Evolutionary conservation across 2,113 vertebrate genomes (phyloP), one percentile per base, ranked within the genome.

Genomic region (Anser brachyrhynchus): DNA sequence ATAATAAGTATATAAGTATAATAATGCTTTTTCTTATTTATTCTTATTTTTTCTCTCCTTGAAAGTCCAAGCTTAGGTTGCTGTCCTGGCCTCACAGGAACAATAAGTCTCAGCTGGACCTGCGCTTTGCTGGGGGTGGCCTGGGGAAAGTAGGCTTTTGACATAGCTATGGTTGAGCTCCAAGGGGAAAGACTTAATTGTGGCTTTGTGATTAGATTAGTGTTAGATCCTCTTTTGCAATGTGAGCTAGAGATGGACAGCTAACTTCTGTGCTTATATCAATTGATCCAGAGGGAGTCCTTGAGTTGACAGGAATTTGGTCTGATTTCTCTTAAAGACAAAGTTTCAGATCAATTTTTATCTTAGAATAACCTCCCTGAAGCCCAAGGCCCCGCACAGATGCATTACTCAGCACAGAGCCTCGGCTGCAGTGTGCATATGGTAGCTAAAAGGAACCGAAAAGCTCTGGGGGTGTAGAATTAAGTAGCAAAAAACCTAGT

Each of bases 281-380:
- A 7, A 26, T 58, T 0, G 2, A 91, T 69, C 93, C 74, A 8
- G 83, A 73, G 92, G 95, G 96, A 93, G 62, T 71, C 58, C 81
- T 96, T 96, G 66, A 83, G 37, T 1, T 97, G 86, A 51, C 58
- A 83, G 91, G 74, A 83, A 37, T 23, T 89, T 93, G 84, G 44
- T 64, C 95, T 91, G 74, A 83, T 91, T 92, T 52, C 86, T 76
- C 81, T 69, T 66, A 37, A 89, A 79, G 74, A 78, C 41, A 51
- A 39, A 25, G 59, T 71, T 89, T 73, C 80, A 71, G 84, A 94
- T 97, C 87, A 69, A 76, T 89, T 85, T 21, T 8, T 7, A 29
- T 70, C 51, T 31, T 0, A 19, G 55, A 59, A 46, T 7, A 76
- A 84, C 59, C 55, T 70, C 77, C 8, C 44, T 16, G 58, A 2